Conservation (phyloP, 2,797 vertebrate species). For the Rhynchotus rufescens region DNA sequence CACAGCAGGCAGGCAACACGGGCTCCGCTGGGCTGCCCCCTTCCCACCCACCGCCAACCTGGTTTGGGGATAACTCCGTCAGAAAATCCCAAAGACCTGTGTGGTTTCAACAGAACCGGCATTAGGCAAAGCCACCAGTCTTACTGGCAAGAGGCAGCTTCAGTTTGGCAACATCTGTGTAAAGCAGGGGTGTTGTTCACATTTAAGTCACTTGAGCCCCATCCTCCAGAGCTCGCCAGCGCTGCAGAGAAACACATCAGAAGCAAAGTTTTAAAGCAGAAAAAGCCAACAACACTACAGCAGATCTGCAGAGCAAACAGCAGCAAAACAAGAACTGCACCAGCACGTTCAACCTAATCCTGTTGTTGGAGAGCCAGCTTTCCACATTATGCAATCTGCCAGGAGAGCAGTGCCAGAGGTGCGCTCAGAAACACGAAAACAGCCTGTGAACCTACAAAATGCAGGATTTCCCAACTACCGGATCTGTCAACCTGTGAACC, state of each 20-base stretch:
- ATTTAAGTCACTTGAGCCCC: not conserved
- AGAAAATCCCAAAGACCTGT: not conserved
- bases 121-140: not conserved
- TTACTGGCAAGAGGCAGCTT: not conserved
- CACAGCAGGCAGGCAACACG: not conserved
- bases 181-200: not conserved
- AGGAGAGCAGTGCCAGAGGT: not conserved
- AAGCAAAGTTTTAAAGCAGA: not conserved
- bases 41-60: not conserved
- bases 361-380: not conserved
- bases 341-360: not conserved
- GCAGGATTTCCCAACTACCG: not conserved
- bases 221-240: not conserved
- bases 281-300: not conserved
- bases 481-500: not conserved
- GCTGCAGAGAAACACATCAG: not conserved
- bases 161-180: not conserved
- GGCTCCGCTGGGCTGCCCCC: fast-evolving
- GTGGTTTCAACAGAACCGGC: not conserved
- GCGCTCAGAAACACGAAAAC: not conserved
- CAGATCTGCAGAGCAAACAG: not conserved
- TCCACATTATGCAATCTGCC: not conserved
- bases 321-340: not conserved
- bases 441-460: not conserved
- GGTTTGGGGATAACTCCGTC: not conserved